Evolutionary conservation across 2,113 vertebrate species (phyloP).

Genomic region (Lepisosteus osseus): DNA sequence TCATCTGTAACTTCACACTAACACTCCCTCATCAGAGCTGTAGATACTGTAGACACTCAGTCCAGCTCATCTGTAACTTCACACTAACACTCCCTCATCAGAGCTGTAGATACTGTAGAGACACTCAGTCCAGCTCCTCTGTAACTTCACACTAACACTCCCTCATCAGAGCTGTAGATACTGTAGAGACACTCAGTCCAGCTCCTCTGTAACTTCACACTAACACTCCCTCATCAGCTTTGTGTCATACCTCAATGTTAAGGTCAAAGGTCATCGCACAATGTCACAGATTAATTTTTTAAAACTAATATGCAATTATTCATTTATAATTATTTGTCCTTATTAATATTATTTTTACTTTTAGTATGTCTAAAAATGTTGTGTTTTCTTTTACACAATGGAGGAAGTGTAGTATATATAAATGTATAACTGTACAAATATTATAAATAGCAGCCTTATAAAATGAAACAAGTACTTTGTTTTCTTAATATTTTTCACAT

Average conservation of each 20-base stretch:
- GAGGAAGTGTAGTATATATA: conserved; percentile 39
- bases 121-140: too few relatives aligned
- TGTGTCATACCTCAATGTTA: conserved; percentile 19
- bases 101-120: too few relatives aligned
- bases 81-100: too few relatives aligned
- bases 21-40: too few relatives aligned
- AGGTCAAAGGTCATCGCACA: conserved; percentile 48
- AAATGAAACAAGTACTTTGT: conserved; percentile 55
- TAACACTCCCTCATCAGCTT: too few relatives aligned
- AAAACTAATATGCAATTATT: conserved; percentile 47
- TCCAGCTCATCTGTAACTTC: too few relatives aligned
- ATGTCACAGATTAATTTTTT: conserved; percentile 41
- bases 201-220: too few relatives aligned
- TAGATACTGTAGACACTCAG: too few relatives aligned
- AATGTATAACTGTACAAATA: conserved; percentile 65
- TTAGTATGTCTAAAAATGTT: conserved; percentile 34
- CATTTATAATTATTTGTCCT: background rate
- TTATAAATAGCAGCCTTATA: conserved; percentile 49
- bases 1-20: too few relatives aligned
- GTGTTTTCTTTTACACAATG: conserved; percentile 37
- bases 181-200: too few relatives aligned
- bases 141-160: too few relatives aligned
- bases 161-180: too few relatives aligned
- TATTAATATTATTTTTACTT: conserved; percentile 39
- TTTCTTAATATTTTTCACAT: conserved; percentile 46